A percentile compares a stretch with the other conserved stretches of the same genome.
These are phyloP conservation scores for Drosophila trapezifrons DNA, from an alignment of 1,140 invertebrate species.

Conservation along the genomic window DNA sequence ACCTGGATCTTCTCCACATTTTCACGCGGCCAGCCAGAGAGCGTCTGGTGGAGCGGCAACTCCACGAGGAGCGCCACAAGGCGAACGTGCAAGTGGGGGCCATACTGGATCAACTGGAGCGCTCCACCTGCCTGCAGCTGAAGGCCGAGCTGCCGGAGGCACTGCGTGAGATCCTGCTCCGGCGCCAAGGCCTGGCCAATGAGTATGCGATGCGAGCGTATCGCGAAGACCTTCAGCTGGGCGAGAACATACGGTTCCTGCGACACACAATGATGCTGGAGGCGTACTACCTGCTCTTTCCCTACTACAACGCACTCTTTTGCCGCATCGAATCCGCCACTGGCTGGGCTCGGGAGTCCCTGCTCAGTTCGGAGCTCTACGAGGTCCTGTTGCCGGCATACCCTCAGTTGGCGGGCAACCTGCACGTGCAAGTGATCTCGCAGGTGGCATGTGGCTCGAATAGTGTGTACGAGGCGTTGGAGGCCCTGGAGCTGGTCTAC, in stretches of 20 bases:
- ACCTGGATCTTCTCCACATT: neutral
- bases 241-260: constrained; percentile 62
- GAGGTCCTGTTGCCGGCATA: constrained; percentile 49
- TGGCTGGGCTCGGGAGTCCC: constrained; percentile 55
- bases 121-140: constrained; percentile 17
- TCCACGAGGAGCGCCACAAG: neutral
- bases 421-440: constrained; percentile 56
- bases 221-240: constrained; percentile 51
- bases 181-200: constrained; percentile 60
- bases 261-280: constrained; percentile 72
- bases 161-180: constrained; percentile 43
- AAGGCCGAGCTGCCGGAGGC: constrained; percentile 26
- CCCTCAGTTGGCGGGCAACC: constrained; percentile 23
- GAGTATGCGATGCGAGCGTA: constrained; percentile 68
- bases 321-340: constrained; percentile 63
- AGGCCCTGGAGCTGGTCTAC: constrained; percentile 63
- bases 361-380: constrained; percentile 59
- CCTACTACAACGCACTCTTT: constrained; percentile 71
- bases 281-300: constrained; percentile 63
- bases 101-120: constrained; percentile 25
- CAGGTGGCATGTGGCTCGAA: constrained; percentile 24
- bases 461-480: constrained; percentile 66
- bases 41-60: neutral
- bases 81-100: constrained; percentile 1
- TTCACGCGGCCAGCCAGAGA: constrained; percentile 3